Conservation (phyloP, 2,888 invertebrate genomes). For the Carterocephalus palaemon region DNA sequence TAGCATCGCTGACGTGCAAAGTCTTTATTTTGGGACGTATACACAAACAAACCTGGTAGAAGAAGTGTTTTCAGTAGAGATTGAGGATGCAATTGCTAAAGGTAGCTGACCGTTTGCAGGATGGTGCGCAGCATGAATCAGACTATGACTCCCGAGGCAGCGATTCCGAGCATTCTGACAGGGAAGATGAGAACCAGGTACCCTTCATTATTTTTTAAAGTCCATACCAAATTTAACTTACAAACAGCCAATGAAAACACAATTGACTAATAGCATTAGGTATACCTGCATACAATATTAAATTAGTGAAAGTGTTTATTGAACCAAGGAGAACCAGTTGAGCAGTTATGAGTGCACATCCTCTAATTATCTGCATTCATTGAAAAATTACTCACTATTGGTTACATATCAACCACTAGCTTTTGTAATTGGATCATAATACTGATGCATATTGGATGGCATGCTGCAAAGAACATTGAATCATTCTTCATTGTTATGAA, state of each 20-base stretch:
- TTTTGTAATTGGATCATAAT: conserved; percentile 14
- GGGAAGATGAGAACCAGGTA: conserved; percentile 87
- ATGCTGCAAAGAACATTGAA: background rate
- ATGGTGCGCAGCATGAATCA: conserved; percentile 60
- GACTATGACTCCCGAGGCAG: conserved; percentile 76
- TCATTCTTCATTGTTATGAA: background rate
- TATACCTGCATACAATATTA: conserved; percentile 19
- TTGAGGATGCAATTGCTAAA: conserved; percentile 64
- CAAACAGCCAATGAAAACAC: conserved; percentile 12
- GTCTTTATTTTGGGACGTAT: conserved; percentile 41
- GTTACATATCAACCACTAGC: conserved; percentile 4
- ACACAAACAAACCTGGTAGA: conserved; percentile 31
- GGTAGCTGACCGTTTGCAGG: conserved; percentile 68
- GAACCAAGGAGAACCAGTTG: conserved; percentile 22
- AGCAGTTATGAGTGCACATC: conserved; percentile 20
- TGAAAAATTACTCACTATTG: conserved; percentile 17
- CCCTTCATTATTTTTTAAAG: conserved; percentile 21
- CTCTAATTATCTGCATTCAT: conserved; percentile 19
- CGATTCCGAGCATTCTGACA: conserved; percentile 78
- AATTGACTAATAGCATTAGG: conserved; percentile 20
- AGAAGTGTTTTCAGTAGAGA: conserved; percentile 3
- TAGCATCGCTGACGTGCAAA: conserved; percentile 51
- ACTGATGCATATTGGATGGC: conserved; percentile 5
- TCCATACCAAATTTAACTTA: background rate
- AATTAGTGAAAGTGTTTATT: conserved; percentile 24